Conservation (phyloP, 2,113 vertebrate species). For the Alectura lathami region DNA sequence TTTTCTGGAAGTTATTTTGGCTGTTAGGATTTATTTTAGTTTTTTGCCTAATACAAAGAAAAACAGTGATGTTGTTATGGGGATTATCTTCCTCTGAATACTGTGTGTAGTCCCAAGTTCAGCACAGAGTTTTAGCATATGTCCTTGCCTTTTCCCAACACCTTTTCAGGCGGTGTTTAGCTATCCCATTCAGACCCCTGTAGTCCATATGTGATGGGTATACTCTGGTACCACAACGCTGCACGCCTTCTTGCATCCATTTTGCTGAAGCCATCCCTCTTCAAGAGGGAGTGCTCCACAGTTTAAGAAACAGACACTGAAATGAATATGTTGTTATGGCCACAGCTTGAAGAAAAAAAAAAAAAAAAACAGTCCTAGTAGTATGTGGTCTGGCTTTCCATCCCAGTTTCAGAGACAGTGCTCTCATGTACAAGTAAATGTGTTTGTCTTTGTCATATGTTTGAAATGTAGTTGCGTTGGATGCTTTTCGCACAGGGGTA, state of each 20-base stretch:
- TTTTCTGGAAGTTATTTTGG: background rate
- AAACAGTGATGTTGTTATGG: background rate
- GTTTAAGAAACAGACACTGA: background rate
- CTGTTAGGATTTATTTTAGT: background rate
- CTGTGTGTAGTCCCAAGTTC: background rate
- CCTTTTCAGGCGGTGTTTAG: background rate
- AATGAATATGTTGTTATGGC: too few relatives aligned
- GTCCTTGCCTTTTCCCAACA: background rate
- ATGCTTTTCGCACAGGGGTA: background rate
- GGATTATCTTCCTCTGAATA: background rate
- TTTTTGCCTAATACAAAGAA: background rate
- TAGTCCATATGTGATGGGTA: background rate
- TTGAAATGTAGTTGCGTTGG: background rate
- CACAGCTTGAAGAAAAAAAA: background rate
- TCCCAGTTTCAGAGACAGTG: background rate
- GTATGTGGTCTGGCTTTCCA: background rate
- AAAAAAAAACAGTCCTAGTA: background rate
- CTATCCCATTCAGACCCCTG: background rate
- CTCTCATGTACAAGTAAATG: background rate
- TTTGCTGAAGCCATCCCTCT: background rate
- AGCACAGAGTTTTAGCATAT: background rate
- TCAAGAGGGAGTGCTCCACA: background rate
- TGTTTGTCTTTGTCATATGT: background rate
- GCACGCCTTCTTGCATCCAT: rapidly evolving
- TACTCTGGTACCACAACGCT: background rate